Evolutionary conservation across 2,797 vertebrate species (phyloP).

Genomic region (Schizopygopsis malacanthus): DNA sequence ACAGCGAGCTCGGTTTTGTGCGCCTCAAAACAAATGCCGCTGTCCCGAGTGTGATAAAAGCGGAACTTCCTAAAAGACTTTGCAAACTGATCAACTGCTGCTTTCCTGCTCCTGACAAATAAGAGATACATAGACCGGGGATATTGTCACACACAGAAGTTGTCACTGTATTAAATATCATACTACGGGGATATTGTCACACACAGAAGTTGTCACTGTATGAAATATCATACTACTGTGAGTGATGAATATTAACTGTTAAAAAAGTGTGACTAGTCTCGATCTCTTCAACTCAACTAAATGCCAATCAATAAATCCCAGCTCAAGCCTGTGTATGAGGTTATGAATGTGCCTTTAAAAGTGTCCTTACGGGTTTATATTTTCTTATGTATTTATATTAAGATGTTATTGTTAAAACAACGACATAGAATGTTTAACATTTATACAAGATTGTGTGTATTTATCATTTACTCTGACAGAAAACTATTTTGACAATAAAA

Average conservation of each 20-base stretch:
- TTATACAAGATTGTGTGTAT: slow-evolving; percentile 26
- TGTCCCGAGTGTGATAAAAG: slow-evolving; percentile 86
- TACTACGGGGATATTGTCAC: neutral
- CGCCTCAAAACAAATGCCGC: slow-evolving; percentile 89
- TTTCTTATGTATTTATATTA: slow-evolving; percentile 44
- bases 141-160: neutral
- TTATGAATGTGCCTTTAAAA: slow-evolving; percentile 34
- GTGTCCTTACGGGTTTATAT: slow-evolving; percentile 36
- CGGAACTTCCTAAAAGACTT: neutral
- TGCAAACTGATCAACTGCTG: neutral
- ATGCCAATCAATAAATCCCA: neutral
- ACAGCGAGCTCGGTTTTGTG: slow-evolving; percentile 91
- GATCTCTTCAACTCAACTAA: neutral
- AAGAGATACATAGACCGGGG: neutral
- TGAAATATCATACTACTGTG: neutral
- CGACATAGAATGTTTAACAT: slow-evolving; percentile 5
- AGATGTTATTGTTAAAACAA: slow-evolving; percentile 18
- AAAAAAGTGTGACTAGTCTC: neutral
- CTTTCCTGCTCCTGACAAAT: neutral
- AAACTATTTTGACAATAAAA: slow-evolving; percentile 51
- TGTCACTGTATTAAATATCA: neutral
- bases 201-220: neutral
- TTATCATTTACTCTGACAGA: slow-evolving; percentile 15
- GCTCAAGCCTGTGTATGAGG: neutral
- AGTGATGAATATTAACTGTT: too few relatives aligned